These are phyloP conservation scores for Phylloscopus trochilus DNA, from an alignment of 2,113 vertebrate species.

Conservation along the genomic window DNA sequence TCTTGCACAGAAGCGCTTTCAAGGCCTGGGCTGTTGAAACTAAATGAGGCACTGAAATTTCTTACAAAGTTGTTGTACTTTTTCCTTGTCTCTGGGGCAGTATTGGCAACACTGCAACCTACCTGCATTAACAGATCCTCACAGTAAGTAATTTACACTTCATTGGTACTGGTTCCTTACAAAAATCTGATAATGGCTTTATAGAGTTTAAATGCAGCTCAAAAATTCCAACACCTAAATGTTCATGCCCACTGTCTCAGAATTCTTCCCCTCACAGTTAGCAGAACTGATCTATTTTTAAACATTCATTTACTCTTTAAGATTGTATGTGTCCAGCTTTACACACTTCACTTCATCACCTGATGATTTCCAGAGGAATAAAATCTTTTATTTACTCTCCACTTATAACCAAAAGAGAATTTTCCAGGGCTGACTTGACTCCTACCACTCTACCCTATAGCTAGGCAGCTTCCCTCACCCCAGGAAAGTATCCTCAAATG, in stretches of 20 bases:
- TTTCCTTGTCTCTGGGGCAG: neutral
- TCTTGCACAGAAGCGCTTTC: neutral
- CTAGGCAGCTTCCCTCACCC: neutral
- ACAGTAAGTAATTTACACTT: neutral
- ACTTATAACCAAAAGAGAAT: neutral
- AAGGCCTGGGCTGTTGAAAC: neutral
- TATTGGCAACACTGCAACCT: neutral
- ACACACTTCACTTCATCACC: neutral
- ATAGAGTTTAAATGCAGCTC: neutral
- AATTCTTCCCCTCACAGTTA: neutral
- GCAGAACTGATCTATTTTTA: slow-evolving; percentile 6
- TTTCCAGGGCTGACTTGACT: neutral
- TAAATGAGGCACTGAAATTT: neutral
- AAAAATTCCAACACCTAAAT: neutral
- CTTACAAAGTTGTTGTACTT: neutral
- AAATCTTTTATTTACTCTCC: slow-evolving; percentile 1
- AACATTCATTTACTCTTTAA: neutral
- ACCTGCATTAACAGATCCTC: neutral
- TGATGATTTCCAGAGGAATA: slow-evolving; percentile 12
- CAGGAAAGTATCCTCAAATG: neutral
- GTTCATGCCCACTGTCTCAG: neutral
- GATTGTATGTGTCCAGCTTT: neutral
- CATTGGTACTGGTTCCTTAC: neutral
- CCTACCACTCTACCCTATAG: neutral
- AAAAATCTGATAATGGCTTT: neutral